A percentile compares a stretch with the other conserved stretches of the same genome.
Conservation (phyloP, 2,888 invertebrate genomes). For the Coleophora flavipennella region DNA sequence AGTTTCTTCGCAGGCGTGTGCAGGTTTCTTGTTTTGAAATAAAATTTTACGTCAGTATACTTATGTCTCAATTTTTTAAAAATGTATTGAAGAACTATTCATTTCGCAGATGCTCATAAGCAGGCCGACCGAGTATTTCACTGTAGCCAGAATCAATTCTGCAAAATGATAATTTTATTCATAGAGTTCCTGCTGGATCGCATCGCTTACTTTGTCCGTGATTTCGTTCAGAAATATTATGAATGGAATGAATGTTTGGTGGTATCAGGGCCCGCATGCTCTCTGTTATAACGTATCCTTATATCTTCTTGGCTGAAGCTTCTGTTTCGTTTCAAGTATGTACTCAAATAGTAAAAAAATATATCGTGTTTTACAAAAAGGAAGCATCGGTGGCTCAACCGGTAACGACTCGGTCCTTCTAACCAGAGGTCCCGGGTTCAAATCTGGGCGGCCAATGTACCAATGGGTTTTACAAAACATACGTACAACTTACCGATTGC, state of each 20-base stretch:
- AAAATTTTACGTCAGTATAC: too few species aligned
- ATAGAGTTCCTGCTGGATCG: constrained; percentile 67
- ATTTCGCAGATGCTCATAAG: constrained; percentile 38
- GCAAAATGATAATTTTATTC: constrained; percentile 71
- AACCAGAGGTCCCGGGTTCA: too few species aligned
- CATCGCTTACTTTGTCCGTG: constrained; percentile 68
- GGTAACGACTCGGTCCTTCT: too few species aligned
- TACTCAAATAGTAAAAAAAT: too few species aligned
- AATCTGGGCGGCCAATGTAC: too few species aligned
- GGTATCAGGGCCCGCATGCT: constrained; percentile 24
- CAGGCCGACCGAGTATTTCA: constrained; percentile 55
- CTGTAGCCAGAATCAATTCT: constrained; percentile 63
- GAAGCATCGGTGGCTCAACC: too few species aligned
- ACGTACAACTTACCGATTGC: too few species aligned
- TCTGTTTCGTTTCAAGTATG: background rate
- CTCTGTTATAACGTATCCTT: constrained; percentile 19
- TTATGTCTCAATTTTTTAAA: too few species aligned
- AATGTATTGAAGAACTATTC: background rate
- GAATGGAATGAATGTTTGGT: constrained; percentile 37
- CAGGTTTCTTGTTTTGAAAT: too few species aligned
- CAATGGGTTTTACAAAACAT: too few species aligned
- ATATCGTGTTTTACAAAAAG: too few species aligned
- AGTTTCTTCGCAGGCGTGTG: too few species aligned
- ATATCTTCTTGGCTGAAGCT: background rate
- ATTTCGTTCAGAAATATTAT: constrained; percentile 62